Evolutionary conservation across 2,888 invertebrate genomes (phyloP).

Genomic region (Drosophila lacicola): DNA sequence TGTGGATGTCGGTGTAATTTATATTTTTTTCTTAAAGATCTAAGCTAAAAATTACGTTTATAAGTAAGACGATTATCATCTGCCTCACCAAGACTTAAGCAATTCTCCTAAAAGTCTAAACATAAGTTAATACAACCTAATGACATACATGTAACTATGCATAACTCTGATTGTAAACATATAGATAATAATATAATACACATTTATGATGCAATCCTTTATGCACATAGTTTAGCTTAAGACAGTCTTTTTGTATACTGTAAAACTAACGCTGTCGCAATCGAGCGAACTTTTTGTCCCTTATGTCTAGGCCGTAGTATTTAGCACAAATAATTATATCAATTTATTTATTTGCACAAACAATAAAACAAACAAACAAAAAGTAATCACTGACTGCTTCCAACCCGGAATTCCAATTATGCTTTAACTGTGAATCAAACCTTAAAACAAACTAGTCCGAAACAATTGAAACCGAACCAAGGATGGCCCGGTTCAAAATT

Average conservation of each 20-base stretch:
- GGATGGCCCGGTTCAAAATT: too few species aligned
- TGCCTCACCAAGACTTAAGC: slow-evolving; percentile 76
- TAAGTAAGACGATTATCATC: slow-evolving; percentile 54
- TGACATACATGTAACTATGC: slow-evolving; percentile 13
- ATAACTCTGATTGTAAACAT: slow-evolving; percentile 11
- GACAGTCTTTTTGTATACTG: slow-evolving; percentile 15
- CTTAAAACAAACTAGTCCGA: too few species aligned
- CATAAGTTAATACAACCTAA: slow-evolving; percentile 34
- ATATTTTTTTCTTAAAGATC: slow-evolving; percentile 10
- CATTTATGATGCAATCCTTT: slow-evolving; percentile 9
- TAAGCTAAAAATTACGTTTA: slow-evolving; percentile 27
- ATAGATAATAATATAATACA: slow-evolving; percentile 5
- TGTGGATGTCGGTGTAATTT: slow-evolving; percentile 10
- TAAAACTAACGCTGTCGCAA: slow-evolving; percentile 13
- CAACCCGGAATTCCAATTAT: too few species aligned
- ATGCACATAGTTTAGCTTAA: slow-evolving; percentile 15
- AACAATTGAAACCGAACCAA: too few species aligned
- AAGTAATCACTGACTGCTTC: slow-evolving; percentile 5
- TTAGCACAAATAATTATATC: slow-evolving; percentile 38
- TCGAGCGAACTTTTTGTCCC: slow-evolving; percentile 7
- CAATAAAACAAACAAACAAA: slow-evolving; percentile 27
- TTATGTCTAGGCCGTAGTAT: slow-evolving; percentile 39
- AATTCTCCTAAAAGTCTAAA: slow-evolving; percentile 49
- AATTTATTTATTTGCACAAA: slow-evolving; percentile 54
- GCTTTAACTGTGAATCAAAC: too few species aligned